phyloP scores from a whole-genome alignment of 2,113 vertebrate species.

The Zosterops lateralis region DNA sequence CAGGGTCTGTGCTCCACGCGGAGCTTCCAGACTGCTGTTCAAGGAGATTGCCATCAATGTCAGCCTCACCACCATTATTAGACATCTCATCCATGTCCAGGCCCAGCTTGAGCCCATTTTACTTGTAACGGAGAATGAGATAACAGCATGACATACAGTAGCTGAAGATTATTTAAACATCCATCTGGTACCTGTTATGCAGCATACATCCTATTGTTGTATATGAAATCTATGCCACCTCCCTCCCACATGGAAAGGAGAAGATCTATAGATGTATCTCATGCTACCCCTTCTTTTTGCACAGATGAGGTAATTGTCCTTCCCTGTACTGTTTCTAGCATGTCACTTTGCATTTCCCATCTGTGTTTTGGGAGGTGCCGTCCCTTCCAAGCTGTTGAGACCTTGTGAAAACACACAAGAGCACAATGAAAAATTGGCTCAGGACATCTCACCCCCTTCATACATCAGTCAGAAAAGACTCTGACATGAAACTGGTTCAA shows the following conservation, averaged over 20 bases:
- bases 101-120: constrained; percentile 64
- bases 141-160: constrained; percentile 64
- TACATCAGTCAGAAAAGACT: not conserved
- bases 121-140: constrained; percentile 59
- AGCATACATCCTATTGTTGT: constrained; percentile 53
- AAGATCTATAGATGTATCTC: not conserved
- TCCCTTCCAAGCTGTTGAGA: not conserved
- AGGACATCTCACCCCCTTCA: not conserved
- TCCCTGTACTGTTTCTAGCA: not conserved
- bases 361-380: not conserved
- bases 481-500: not conserved
- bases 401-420: not conserved
- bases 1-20: constrained; percentile 42
- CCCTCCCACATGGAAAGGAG: constrained; percentile 47
- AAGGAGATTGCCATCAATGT: constrained; percentile 66
- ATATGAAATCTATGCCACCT: constrained; percentile 62
- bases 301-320: not conserved
- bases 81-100: constrained; percentile 42
- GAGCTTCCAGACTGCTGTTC: constrained; percentile 56
- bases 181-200: constrained; percentile 65
- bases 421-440: not conserved
- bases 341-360: not conserved
- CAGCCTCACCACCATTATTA: constrained; percentile 36
- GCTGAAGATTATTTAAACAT: constrained; percentile 61
- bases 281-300: not conserved